Evolutionary conservation across 1,140 invertebrate genomes (phyloP).

Genomic region (Leptinotarsa lineolata): DNA sequence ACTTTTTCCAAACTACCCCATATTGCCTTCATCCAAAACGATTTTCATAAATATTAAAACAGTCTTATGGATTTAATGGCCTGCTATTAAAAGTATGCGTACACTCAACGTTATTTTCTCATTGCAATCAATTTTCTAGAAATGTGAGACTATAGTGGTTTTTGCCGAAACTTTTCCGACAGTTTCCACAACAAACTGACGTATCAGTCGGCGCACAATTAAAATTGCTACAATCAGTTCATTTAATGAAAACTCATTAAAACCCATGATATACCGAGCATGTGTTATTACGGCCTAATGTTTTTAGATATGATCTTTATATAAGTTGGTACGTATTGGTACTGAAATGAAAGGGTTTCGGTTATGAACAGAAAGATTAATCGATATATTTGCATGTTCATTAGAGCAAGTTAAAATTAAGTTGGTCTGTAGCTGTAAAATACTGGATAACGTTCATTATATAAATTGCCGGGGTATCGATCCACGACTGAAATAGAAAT

Average conservation of each 20-base stretch:
- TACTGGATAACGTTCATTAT: slow-evolving; percentile 19
- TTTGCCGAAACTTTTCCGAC: not conserved
- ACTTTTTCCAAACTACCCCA: no score
- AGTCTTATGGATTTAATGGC: no score
- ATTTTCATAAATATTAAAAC: no score
- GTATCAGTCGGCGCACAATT: not conserved
- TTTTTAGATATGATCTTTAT: slow-evolving; percentile 43
- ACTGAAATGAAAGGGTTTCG: slow-evolving; percentile 39
- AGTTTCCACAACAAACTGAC: slow-evolving; percentile 8
- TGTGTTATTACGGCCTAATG: slow-evolving; percentile 38
- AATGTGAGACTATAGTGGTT: not conserved
- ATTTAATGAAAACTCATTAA: slow-evolving; percentile 33
- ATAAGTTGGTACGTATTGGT: slow-evolving; percentile 41
- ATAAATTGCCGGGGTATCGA: slow-evolving; percentile 8
- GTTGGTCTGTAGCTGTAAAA: slow-evolving; percentile 17
- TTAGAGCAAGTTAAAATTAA: slow-evolving; percentile 35
- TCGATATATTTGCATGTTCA: slow-evolving; percentile 43
- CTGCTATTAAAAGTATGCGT: no score
- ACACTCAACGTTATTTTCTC: no score
- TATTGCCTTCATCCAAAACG: no score
- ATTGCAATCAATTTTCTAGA: no score
- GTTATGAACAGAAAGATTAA: slow-evolving; percentile 39
- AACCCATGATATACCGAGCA: slow-evolving; percentile 35
- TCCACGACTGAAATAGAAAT: not conserved
- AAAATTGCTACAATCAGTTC: slow-evolving; percentile 15